A percentile compares a stretch with the other conserved stretches of the same genome.
phyloP scores from a whole-genome alignment of 2,888 invertebrate genomes.

The Macrophya alboannulata region DNA sequence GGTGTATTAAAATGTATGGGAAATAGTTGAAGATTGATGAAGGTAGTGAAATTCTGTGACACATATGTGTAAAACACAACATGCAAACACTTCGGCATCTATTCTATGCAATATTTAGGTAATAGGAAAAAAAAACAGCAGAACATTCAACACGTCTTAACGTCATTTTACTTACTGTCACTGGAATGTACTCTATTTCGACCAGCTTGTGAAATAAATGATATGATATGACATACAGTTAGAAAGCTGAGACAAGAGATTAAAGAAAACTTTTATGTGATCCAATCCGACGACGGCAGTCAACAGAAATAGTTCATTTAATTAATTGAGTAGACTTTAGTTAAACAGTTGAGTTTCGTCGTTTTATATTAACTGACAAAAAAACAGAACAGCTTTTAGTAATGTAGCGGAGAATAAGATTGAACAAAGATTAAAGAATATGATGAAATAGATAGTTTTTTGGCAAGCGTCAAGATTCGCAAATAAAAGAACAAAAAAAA shows the following conservation, averaged over 20 bases:
- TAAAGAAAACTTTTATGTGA: conserved; percentile 19
- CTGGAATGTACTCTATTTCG: conserved; percentile 84
- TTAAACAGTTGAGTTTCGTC: not conserved
- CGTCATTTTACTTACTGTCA: conserved; percentile 78
- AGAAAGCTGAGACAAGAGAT: conserved; percentile 57
- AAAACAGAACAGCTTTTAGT: not conserved
- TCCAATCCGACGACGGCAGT: not conserved
- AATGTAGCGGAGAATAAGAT: conserved; percentile 4
- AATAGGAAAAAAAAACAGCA: conserved; percentile 32
- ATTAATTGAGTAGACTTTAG: not conserved
- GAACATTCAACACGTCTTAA: conserved; percentile 53
- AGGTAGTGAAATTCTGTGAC: not conserved
- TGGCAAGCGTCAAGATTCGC: conserved; percentile 43
- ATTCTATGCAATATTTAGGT: conserved; percentile 41
- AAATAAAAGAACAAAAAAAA: conserved; percentile 18
- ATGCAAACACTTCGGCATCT: conserved; percentile 53
- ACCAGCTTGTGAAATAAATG: conserved; percentile 84
- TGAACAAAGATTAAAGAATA: conserved; percentile 20
- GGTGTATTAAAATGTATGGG: not conserved
- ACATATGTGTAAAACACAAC: conserved; percentile 11
- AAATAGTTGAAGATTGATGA: not conserved
- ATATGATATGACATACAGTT: conserved; percentile 73
- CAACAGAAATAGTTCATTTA: not conserved
- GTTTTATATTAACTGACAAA: not conserved
- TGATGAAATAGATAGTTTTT: conserved; percentile 13